Evolutionary conservation across 2,113 vertebrate genomes (phyloP).

Genomic region (Leucosticte australis): DNA sequence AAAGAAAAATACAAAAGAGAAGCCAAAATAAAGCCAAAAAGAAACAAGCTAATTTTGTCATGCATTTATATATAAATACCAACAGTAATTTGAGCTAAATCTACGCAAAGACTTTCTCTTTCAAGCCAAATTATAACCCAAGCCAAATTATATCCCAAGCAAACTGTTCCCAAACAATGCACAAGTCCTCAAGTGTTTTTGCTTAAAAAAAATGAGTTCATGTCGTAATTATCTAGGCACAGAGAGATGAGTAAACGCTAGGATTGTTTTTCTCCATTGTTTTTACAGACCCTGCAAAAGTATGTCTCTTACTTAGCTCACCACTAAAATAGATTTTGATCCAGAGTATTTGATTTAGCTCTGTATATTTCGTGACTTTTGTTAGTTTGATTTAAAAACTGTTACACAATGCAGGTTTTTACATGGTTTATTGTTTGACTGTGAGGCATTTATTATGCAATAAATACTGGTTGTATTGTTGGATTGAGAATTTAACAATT

Average conservation of each 20-base stretch:
- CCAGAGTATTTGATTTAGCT: slow-evolving; percentile 14
- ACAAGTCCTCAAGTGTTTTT: slow-evolving; percentile 17
- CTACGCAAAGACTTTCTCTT: not conserved
- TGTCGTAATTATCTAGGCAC: slow-evolving; percentile 13
- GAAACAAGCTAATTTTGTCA: slow-evolving; percentile 17
- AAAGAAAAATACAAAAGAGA: slow-evolving; percentile 29
- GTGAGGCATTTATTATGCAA: slow-evolving; percentile 31
- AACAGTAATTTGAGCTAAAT: slow-evolving; percentile 46
- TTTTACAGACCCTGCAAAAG: not conserved
- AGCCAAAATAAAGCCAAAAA: slow-evolving; percentile 27
- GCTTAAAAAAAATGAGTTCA: not conserved
- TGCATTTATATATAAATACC: not conserved
- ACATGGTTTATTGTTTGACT: slow-evolving; percentile 27
- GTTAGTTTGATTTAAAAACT: slow-evolving; percentile 30
- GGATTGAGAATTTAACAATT: not conserved
- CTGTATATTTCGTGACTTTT: not conserved
- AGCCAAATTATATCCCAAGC: slow-evolving; percentile 40
- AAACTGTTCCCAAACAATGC: slow-evolving; percentile 46
- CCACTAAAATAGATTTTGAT: not conserved
- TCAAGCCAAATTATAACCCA: slow-evolving; percentile 42
- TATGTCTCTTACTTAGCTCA: not conserved
- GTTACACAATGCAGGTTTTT: slow-evolving; percentile 11
- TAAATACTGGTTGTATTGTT: slow-evolving; percentile 34
- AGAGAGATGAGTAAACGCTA: slow-evolving; percentile 4
- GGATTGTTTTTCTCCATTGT: not conserved